Conservation (phyloP, 2,113 vertebrate species). For the Etheostoma spectabile region DNA sequence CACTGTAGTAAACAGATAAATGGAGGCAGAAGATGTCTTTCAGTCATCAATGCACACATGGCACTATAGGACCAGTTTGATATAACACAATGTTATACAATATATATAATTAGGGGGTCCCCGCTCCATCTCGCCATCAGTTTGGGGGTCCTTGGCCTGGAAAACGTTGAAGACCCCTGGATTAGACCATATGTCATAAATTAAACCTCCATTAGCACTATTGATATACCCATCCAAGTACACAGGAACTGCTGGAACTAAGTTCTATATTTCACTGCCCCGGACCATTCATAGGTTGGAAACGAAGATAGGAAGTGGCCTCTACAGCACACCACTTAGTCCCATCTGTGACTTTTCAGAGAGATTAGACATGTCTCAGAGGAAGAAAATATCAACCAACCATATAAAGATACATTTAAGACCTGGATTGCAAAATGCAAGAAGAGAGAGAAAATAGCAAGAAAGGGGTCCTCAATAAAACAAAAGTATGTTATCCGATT, state of each 20-base stretch:
- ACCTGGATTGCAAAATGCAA: neutral
- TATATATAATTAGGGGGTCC: too few species aligned
- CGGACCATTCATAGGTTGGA: constrained; percentile 29
- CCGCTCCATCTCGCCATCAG: too few species aligned
- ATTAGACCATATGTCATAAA: neutral
- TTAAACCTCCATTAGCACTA: constrained; percentile 18
- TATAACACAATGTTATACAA: too few species aligned
- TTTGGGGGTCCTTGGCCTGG: too few species aligned
- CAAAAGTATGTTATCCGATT: too few species aligned
- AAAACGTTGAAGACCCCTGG: too few species aligned
- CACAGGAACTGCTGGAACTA: constrained; percentile 31
- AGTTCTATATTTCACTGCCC: constrained; percentile 32
- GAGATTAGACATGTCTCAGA: constrained; percentile 70
- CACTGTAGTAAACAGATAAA: too few species aligned
- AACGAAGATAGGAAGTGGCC: constrained; percentile 58
- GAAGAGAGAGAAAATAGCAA: too few species aligned
- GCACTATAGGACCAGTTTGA: too few species aligned
- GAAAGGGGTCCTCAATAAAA: too few species aligned
- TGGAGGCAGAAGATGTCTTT: too few species aligned
- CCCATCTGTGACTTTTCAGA: constrained; percentile 56
- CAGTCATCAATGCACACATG: too few species aligned
- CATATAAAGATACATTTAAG: constrained; percentile 59
- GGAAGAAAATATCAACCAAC: constrained; percentile 67
- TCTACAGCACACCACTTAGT: constrained; percentile 41
- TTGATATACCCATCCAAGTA: constrained; percentile 9